A percentile compares a stretch with the other conserved stretches of the same genome.
Evolutionary conservation across 2,888 invertebrate species (phyloP).

Genomic region (Liodrosophila aerea): DNA sequence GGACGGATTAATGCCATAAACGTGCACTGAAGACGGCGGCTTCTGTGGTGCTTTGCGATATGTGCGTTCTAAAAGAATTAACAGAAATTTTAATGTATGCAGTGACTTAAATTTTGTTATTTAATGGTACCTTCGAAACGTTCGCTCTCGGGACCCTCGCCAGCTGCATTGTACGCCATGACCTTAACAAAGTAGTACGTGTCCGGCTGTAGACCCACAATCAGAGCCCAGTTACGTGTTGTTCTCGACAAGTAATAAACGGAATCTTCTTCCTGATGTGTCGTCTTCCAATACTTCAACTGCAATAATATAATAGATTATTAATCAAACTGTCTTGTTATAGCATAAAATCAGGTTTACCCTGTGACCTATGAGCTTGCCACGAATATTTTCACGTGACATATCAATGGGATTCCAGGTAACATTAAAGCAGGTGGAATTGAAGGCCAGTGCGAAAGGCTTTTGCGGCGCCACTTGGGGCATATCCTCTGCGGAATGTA

Average conservation of each 20-base stretch:
- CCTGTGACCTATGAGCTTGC: constrained; percentile 95
- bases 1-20: constrained; percentile 92
- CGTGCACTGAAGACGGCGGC: constrained; percentile 95
- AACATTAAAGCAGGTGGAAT: constrained; percentile 96
- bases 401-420: constrained; percentile 94
- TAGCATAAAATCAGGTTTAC: constrained; percentile 81
- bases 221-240: constrained; percentile 92
- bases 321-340: neutral
- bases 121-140: constrained; percentile 86
- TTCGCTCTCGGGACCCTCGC: constrained; percentile 97
- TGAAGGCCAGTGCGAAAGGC: constrained; percentile 90
- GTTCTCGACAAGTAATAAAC: constrained; percentile 93
- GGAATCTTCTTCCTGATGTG: constrained; percentile 88
- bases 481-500: constrained; percentile 96
- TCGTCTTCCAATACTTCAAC: constrained; percentile 95
- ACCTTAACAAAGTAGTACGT: constrained; percentile 96
- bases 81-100: neutral
- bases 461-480: constrained; percentile 94
- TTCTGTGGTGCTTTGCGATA: constrained; percentile 96
- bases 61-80: constrained; percentile 86
- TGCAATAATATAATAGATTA: constrained; percentile 61
- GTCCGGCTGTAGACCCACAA: constrained; percentile 96
- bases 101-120: too few relatives aligned
- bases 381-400: constrained; percentile 91
- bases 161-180: constrained; percentile 98